Evolutionary conservation across 2,113 vertebrate genomes (phyloP), one percentile per base, ranked within the genome.

Genomic region (Eidolon helvum): DNA sequence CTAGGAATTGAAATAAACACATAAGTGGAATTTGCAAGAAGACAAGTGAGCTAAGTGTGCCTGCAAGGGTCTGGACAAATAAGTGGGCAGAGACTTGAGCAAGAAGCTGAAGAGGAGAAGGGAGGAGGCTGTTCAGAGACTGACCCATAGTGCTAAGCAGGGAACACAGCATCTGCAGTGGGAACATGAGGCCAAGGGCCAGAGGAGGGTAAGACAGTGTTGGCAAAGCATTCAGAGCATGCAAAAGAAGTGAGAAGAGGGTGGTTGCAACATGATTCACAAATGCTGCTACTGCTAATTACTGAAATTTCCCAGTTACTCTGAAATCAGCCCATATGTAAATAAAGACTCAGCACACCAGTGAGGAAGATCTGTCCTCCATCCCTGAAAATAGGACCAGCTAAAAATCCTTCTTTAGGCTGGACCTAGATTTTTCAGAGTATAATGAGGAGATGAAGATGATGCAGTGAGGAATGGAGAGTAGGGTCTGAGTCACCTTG

Each of bases 1-100:
- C n/a, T 91, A 75, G 33, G 40, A 84, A 90, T 75, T 87, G 14
- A 95, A 94, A 84, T 75, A 97, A 92, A 71, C 18, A 18, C 35
- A 33, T 50, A 43, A 18, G 15, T 95, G 19, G 69, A 55, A 91
- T 90, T 75, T 91, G 10, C 63, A 95, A 87, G 68, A 79, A 1
- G 22, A 89, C 59, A 69, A 65, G 38, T 48, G 83, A 72, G 19
- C 18, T 82, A 63, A 50, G 11, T 14, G 3, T 55, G 3, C n/a
- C 68, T 68, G 22, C 55, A 45, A 9, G 79, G 15, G 5, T 77
- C 80, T 72, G 11, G 11, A 45, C 22, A 87, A 85, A 92, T 24
- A 79, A 65, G 43, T 28, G 24, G 18, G 24, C 55, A 91, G 45
- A 94, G 28, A 35, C 28, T 71, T 90, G 50, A n/a, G 50, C 16